Percentiles rank a stretch among this genome's conserved stretches.
Conservation (phyloP, 2,888 invertebrate species). For the Drosophila putrida region DNA sequence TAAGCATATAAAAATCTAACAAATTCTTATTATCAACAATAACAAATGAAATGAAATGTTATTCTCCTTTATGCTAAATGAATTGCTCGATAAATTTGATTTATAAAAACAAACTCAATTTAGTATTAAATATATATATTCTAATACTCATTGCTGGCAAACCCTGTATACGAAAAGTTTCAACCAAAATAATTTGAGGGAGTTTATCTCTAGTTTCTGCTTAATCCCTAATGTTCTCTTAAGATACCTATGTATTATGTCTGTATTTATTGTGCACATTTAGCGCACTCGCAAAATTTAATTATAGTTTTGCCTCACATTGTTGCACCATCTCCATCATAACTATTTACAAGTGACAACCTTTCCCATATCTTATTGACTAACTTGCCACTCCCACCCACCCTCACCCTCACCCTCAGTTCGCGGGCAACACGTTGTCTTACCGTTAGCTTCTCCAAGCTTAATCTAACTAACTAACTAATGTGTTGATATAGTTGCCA, state of each 20-base stretch:
- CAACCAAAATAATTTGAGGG: slow-evolving; percentile 20
- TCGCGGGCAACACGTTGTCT: too few relatives aligned
- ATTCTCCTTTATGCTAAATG: slow-evolving; percentile 11
- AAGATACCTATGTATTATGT: slow-evolving; percentile 19
- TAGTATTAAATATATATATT: neutral
- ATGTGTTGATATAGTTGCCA: slow-evolving; percentile 82
- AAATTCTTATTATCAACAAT: slow-evolving; percentile 7
- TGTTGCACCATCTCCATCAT: slow-evolving; percentile 7
- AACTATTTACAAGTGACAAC: slow-evolving; percentile 50
- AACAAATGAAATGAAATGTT: slow-evolving; percentile 13
- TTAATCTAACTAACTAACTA: slow-evolving; percentile 81
- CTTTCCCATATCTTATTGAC: neutral
- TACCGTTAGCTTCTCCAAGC: slow-evolving; percentile 11
- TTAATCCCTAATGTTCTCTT: slow-evolving; percentile 27
- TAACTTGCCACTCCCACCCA: neutral
- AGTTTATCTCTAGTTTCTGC: slow-evolving; percentile 18
- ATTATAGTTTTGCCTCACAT: slow-evolving; percentile 19
- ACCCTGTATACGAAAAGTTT: slow-evolving; percentile 15
- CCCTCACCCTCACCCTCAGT: too few relatives aligned
- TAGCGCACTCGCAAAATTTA: slow-evolving; percentile 23
- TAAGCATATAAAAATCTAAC: slow-evolving; percentile 18
- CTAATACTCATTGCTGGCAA: slow-evolving; percentile 2
- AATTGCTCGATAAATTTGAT: slow-evolving; percentile 9
- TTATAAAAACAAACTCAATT: slow-evolving; percentile 5
- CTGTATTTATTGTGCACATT: slow-evolving; percentile 34